These are phyloP conservation scores for Hylomyscus alleni DNA, from an alignment of 2,797 vertebrate genomes.

Conservation along the genomic window DNA sequence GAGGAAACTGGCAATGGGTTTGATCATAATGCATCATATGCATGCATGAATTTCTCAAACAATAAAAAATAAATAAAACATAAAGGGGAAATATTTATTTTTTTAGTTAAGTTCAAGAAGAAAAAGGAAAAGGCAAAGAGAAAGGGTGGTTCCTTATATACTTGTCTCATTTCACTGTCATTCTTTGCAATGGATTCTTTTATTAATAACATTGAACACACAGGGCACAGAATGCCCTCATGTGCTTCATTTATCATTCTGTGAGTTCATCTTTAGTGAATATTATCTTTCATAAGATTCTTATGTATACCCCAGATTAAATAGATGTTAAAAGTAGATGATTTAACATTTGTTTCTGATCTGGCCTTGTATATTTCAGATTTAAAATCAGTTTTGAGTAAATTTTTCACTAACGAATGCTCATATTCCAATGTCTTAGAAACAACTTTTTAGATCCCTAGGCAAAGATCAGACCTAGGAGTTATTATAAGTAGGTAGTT, in stretches of 20 bases:
- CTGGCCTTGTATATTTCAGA: constrained; percentile 40
- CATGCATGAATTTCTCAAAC: not conserved
- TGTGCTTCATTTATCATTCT: constrained; percentile 45
- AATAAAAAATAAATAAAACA: not conserved
- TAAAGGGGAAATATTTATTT: not conserved
- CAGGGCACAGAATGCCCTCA: not conserved
- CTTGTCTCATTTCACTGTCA: constrained; percentile 25
- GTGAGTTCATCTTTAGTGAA: constrained; percentile 55
- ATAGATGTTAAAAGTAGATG: not conserved
- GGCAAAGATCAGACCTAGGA: not conserved
- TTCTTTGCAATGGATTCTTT: constrained; percentile 36
- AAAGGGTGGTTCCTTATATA: not conserved
- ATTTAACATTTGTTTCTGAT: constrained; percentile 51
- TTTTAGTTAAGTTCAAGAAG: not conserved
- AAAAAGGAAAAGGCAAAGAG: not conserved
- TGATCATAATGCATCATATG: not conserved
- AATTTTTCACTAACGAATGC: constrained; percentile 42
- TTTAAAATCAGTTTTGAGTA: constrained; percentile 49
- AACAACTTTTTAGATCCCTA: not conserved
- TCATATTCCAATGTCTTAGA: not conserved
- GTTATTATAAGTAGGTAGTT: not conserved
- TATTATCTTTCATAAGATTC: constrained; percentile 40
- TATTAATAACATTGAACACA: constrained; percentile 23
- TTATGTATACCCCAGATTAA: not conserved
- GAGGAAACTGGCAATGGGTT: not conserved